Evolutionary conservation across 1,140 invertebrate species (phyloP), one percentile per base, ranked within the genome.

Genomic region (Diorhabda carinulata): DNA sequence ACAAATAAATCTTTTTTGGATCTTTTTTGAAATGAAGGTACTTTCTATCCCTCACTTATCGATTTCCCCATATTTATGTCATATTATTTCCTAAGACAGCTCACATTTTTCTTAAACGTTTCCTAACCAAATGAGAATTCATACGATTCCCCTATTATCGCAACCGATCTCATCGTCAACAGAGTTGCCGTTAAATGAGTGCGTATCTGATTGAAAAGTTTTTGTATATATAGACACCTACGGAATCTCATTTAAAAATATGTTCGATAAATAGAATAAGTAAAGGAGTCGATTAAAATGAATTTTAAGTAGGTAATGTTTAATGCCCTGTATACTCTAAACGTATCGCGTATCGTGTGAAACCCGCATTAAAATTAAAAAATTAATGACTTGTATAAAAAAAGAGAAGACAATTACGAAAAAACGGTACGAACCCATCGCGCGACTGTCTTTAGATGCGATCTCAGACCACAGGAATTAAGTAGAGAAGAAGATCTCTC

Each of bases 401-500:
- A n/a, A 52, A 52, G 6, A 4, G 3, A 2, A 52, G 47, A 8
- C 47, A 52, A 52, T 52, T 52, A 52, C 47, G 47, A 52, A 52
- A 52, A 52, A 52, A 52, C 25, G 47, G 47, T 25, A 52, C 40
- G 64, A 65, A 61, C 7, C 56, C 64, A 60, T 60, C 69, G 69
- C 61, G 69, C 45, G 69, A 66, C 61, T 60, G 57, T 57, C 63
- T 25, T 25, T 41, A 60, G 67, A 72, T 72, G 64, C 58, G 64
- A 72, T 68, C 65, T 71, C 57, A 40, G 64, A 61, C 64, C 44
- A 44, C 10, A 52, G 44, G 66, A 64, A 73, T 68, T 61, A 68
- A 57, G 67, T 43, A 67, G 47, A 52, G 47, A 52, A 52, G 47
- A 52, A 52, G 47, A 52, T 8, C 47, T 25, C 25, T 52, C 58